Conservation (phyloP, 2,797 vertebrate genomes). For the Crossoptilon crossoptilon region DNA sequence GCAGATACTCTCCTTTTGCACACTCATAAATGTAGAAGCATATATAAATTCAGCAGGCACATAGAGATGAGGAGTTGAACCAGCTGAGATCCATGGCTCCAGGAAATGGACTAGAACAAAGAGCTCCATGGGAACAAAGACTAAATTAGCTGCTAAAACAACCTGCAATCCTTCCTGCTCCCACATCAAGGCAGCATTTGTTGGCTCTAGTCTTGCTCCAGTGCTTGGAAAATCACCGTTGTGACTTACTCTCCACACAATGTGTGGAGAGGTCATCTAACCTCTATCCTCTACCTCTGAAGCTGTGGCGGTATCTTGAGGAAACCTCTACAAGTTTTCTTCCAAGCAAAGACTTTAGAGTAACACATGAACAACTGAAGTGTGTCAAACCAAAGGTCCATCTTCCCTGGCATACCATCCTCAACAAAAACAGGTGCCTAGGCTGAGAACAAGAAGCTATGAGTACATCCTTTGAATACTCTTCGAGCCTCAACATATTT, state of each 20-base stretch:
- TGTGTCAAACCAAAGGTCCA: background rate
- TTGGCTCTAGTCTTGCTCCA: background rate
- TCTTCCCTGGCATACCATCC: background rate
- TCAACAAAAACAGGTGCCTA: accelerated
- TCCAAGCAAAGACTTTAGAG: background rate
- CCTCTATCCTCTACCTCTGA: background rate
- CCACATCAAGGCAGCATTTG: background rate
- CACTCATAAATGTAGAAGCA: background rate
- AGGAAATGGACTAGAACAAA: background rate
- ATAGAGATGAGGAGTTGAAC: background rate
- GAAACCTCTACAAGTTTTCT: background rate
- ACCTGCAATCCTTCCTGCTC: background rate
- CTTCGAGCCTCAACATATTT: too few relatives aligned
- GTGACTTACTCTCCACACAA: background rate
- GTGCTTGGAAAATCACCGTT: background rate
- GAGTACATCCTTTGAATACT: too few relatives aligned
- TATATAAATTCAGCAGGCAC: background rate
- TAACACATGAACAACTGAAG: background rate
- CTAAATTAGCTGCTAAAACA: background rate
- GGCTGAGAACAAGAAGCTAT: background rate
- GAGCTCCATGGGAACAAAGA: background rate
- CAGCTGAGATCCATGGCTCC: background rate
- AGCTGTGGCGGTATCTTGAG: background rate
- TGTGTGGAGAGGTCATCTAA: background rate
- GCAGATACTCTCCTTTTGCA: background rate